Base-by-base conservation (phyloP, 2,113 vertebrate species). In the Siniperca knerii region DNA sequence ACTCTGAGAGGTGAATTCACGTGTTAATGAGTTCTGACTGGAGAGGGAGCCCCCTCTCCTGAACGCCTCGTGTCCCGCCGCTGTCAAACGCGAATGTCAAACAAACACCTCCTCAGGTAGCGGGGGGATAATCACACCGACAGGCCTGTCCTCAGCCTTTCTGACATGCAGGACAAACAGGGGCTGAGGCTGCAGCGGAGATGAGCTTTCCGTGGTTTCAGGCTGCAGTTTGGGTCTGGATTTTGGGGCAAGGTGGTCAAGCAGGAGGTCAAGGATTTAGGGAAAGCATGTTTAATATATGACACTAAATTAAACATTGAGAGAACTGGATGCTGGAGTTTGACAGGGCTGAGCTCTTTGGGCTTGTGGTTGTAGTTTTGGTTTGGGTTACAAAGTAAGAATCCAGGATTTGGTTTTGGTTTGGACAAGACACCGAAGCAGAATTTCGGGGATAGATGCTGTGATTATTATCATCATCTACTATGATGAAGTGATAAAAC, bases 41-140 rank as follows among this genome's bases (percentile, higher is more conserved):
- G 90, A 93, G 89, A 91, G 92, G 88, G 94, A 93, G 94, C 92
- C 95, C 90, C 92, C 91, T 33, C 90, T 74, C 61, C 93, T 80
- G 78, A 91, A 91, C 91, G 92, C 90, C 93, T 92, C 87, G 77
- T 92, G 95, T 96, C 95, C 94, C 90, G 90, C 82, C 91, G 93
- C 96, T 95, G 96, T 96, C 97, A 97, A 94, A 95, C 92, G 92
- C 91, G 92, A 95, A 93, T 96, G 96, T 96, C 95, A 96, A 96
- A 96, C 96, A 96, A 96, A 96, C 96, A 96, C 96, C 95, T 97
- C 95, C 95, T 97, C 95, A 96, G 96, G 95, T 96, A 96, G 93
- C 86, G 79, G 83, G 93, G 94, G 90, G 94, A 94, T 96, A 97
- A 97, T 96, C 95, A 94, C 95, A 94, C 92, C 91, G 96, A 96